phyloP scores from a whole-genome alignment of 2,888 invertebrate genomes.

The Volucella inflata region DNA sequence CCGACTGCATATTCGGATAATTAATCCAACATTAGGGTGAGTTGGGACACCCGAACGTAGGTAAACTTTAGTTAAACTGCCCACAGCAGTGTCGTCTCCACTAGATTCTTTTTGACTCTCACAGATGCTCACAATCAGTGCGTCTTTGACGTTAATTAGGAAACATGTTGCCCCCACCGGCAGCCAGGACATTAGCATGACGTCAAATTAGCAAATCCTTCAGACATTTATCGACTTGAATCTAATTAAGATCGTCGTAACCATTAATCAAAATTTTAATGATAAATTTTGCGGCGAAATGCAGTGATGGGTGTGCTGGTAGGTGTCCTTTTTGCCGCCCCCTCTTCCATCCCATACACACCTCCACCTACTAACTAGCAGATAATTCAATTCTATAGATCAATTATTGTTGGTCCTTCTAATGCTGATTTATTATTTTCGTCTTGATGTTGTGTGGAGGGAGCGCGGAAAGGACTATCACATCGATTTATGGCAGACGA shows the following conservation, averaged over 20 bases:
- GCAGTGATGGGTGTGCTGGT: slow-evolving; percentile 20
- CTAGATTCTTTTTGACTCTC: slow-evolving; percentile 25
- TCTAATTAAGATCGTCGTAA: slow-evolving; percentile 71
- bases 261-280: slow-evolving; percentile 74
- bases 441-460: background rate
- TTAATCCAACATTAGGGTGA: slow-evolving; percentile 39
- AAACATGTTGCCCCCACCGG: slow-evolving; percentile 24
- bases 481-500: slow-evolving; percentile 64
- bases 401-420: slow-evolving; percentile 67
- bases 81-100: background rate
- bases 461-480: slow-evolving; percentile 12
- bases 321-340: background rate
- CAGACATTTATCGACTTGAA: slow-evolving; percentile 71
- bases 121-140: slow-evolving; percentile 38
- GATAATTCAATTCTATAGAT: slow-evolving; percentile 70
- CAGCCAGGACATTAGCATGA: slow-evolving; percentile 62
- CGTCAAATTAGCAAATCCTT: slow-evolving; percentile 71
- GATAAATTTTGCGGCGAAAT: slow-evolving; percentile 63
- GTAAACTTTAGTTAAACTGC: slow-evolving; percentile 2
- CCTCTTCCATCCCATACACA: background rate
- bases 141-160: slow-evolving; percentile 61
- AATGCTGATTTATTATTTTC: slow-evolving; percentile 73
- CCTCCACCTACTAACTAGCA: background rate
- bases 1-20: slow-evolving; percentile 45
- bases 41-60: background rate